Evolutionary conservation across 2,888 invertebrate species (phyloP).

Genomic region (Lepidocyrtoides sp.): DNA sequence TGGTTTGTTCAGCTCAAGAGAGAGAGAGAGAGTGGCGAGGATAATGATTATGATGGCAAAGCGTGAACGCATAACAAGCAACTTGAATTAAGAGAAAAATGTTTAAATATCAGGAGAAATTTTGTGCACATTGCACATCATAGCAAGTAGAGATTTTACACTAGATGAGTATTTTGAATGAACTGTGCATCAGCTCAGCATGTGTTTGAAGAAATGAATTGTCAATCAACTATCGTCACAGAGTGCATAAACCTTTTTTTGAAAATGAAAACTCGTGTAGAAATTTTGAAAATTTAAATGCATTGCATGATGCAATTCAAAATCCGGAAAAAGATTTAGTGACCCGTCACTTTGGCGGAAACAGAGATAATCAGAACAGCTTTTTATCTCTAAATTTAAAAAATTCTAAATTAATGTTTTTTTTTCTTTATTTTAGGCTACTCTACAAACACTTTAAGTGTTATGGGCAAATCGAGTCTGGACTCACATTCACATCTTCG

Average conservation of each 20-base stretch:
- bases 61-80: conserved; percentile 24
- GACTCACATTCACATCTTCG: conserved; percentile 96
- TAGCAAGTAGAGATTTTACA: conserved; percentile 14
- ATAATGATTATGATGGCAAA: conserved; percentile 35
- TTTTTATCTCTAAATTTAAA: background rate
- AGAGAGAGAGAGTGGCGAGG: conserved; percentile 9
- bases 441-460: conserved; percentile 93
- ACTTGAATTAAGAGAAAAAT: background rate
- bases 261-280: background rate
- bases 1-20: no score
- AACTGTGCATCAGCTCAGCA: conserved; percentile 46
- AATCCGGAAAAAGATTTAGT: background rate
- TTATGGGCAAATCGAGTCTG: conserved; percentile 93
- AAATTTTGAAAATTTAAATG: background rate
- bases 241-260: conserved; percentile 9
- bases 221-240: conserved; percentile 67
- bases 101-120: background rate
- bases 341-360: background rate
- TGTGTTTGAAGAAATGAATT: conserved; percentile 53
- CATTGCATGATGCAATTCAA: background rate
- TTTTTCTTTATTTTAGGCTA: conserved; percentile 88
- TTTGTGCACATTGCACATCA: background rate
- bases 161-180: conserved; percentile 32
- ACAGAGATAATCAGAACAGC: background rate
- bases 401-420: background rate